Conservation (phyloP, 1,140 invertebrate genomes). For the Sitophilus oryzae region DNA sequence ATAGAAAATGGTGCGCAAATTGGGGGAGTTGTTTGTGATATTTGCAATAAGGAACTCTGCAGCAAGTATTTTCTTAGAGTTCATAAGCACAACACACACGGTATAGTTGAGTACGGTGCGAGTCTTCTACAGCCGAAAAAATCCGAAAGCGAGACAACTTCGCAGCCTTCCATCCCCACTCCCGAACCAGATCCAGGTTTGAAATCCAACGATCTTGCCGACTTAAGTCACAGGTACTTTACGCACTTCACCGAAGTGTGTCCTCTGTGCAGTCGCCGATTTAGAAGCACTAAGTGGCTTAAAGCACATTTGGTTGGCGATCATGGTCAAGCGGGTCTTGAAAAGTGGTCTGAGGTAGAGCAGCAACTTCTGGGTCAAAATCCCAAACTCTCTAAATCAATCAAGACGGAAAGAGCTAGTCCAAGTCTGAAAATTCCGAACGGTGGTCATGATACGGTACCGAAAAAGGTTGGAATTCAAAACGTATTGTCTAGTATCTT, state of each 20-base stretch:
- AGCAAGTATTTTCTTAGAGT: constrained; percentile 96
- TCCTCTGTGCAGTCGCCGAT: constrained; percentile 78
- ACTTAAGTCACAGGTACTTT: constrained; percentile 58
- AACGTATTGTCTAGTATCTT: constrained; percentile 57
- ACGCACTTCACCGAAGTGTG: constrained; percentile 74
- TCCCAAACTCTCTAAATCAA: constrained; percentile 22
- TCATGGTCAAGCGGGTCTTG: constrained; percentile 67
- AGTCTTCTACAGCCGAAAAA: constrained; percentile 49
- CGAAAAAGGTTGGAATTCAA: constrained; percentile 42
- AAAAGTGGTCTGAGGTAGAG: constrained; percentile 66
- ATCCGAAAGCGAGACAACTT: constrained; percentile 40
- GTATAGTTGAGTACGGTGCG: constrained; percentile 71
- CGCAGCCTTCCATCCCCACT: constrained; percentile 36
- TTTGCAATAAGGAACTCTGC: constrained; percentile 95
- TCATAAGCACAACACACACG: constrained; percentile 97
- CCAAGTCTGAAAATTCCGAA: constrained; percentile 58
- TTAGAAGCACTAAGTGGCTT: constrained; percentile 84
- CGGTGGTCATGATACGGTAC: constrained; percentile 45
- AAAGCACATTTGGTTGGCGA: constrained; percentile 84
- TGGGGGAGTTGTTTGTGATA: constrained; percentile 90
- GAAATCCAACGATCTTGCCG: constrained; percentile 50
- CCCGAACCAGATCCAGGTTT: constrained; percentile 47
- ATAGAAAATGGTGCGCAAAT: constrained; percentile 87
- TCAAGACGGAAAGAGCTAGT: constrained; percentile 42
- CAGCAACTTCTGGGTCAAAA: constrained; percentile 41